phyloP scores from a whole-genome alignment of 2,888 invertebrate species.

The Scaptomyza flava region DNA sequence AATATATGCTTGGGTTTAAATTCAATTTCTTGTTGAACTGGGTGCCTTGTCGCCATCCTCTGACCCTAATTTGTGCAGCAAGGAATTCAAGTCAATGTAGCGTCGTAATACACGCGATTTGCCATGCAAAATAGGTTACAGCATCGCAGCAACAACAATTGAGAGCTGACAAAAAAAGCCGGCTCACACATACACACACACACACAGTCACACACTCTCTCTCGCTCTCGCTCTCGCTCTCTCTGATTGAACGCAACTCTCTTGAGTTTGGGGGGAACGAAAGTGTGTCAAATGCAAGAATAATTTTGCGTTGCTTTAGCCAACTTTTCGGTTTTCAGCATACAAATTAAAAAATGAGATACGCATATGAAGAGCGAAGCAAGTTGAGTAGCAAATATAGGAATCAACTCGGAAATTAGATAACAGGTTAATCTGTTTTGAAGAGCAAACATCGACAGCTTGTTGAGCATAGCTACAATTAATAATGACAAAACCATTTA shows the following conservation, averaged over 20 bases:
- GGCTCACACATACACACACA: conserved; percentile 28
- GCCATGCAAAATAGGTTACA: conserved; percentile 79
- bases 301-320: conserved; percentile 64
- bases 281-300: conserved; percentile 79
- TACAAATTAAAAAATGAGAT: conserved; percentile 9
- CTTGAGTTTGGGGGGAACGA: conserved; percentile 46
- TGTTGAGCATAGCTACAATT: conserved; percentile 27
- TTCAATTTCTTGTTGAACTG: conserved; percentile 8
- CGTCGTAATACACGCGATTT: conserved; percentile 53
- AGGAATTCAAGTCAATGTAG: conserved; percentile 55
- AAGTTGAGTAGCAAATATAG: conserved; percentile 10
- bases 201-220: conserved; percentile 11
- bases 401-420: conserved; percentile 61
- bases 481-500: conserved; percentile 53
- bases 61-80: conserved; percentile 71
- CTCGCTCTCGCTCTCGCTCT: neutral
- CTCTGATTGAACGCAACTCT: conserved; percentile 25
- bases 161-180: conserved; percentile 39
- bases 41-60: conserved; percentile 28
- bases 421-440: conserved; percentile 55
- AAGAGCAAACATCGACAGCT: conserved; percentile 4
- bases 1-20: conserved; percentile 11
- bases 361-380: conserved; percentile 6
- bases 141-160: conserved; percentile 56
- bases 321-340: conserved; percentile 44